Percentiles rank a stretch among this genome's conserved stretches.
Evolutionary conservation across 2,113 vertebrate species (phyloP).

Genomic region (Micronycteris hirsuta): DNA sequence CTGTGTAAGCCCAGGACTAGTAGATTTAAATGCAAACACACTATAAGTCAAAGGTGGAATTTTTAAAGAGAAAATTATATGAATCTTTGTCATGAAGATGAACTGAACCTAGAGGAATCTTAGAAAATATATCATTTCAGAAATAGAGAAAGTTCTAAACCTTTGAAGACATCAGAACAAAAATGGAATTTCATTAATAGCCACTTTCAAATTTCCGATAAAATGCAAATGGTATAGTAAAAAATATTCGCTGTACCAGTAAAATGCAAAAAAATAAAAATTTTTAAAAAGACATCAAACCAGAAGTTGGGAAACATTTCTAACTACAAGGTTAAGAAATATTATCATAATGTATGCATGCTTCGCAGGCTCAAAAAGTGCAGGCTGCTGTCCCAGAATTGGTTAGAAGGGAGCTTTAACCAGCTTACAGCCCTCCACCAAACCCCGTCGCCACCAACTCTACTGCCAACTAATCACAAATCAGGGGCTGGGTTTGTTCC

Average conservation of each 20-base stretch:
- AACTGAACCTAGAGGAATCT: neutral
- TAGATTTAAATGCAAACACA: neutral
- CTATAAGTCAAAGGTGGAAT: neutral
- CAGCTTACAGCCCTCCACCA: neutral
- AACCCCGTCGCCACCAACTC: neutral
- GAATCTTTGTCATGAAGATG: neutral
- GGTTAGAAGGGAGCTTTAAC: neutral
- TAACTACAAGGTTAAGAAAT: neutral
- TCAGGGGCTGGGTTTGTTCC: neutral
- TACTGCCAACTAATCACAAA: neutral
- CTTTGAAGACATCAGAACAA: neutral
- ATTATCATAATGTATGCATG: neutral
- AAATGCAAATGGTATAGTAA: neutral
- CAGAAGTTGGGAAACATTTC: neutral
- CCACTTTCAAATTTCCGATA: neutral
- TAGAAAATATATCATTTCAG: neutral
- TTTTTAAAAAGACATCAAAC: neutral
- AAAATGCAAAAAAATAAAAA: neutral
- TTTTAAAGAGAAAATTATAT: neutral
- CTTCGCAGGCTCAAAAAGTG: neutral
- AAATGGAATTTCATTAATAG: neutral
- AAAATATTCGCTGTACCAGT: neutral
- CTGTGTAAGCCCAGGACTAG: neutral
- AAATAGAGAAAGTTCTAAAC: neutral
- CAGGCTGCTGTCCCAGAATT: neutral